Percentiles rank a stretch among this genome's conserved stretches.
Evolutionary conservation across 2,113 vertebrate species (phyloP).

Genomic region (Muntiacus reevesi): DNA sequence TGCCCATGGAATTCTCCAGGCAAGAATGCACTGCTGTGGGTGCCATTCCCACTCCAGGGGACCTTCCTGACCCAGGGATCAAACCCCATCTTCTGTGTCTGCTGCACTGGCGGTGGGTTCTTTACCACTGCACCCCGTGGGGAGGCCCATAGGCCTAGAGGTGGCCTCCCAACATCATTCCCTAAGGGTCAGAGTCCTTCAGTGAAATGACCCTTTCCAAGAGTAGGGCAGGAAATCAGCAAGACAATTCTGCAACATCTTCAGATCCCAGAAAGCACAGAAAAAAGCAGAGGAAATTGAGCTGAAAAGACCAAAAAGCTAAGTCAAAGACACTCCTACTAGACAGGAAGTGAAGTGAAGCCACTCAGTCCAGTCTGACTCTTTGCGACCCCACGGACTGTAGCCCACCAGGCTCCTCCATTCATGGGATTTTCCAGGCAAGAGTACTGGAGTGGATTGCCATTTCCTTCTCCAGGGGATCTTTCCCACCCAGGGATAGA

Average conservation of each 20-base stretch:
- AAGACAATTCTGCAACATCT: background rate
- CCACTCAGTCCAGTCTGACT: rapidly evolving
- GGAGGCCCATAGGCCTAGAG: background rate
- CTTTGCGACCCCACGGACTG: background rate
- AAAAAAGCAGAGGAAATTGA: background rate
- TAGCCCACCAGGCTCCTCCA: background rate
- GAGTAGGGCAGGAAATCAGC: background rate
- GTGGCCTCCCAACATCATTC: background rate
- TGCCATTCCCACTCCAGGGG: background rate
- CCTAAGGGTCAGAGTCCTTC: background rate
- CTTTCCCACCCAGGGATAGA: background rate
- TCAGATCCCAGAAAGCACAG: background rate
- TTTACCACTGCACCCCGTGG: background rate
- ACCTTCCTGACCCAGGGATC: background rate
- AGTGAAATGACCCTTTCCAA: background rate
- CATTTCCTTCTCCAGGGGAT: background rate
- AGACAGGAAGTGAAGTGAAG: background rate
- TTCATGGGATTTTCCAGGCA: background rate
- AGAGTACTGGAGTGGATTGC: background rate
- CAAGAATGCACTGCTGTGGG: background rate
- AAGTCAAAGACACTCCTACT: background rate
- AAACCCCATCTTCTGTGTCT: background rate
- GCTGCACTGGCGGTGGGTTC: background rate
- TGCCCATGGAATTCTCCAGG: background rate
- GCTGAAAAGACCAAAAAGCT: background rate